Base-by-base conservation (phyloP, 1,140 invertebrate genomes). In the Amyelois transitella region DNA sequence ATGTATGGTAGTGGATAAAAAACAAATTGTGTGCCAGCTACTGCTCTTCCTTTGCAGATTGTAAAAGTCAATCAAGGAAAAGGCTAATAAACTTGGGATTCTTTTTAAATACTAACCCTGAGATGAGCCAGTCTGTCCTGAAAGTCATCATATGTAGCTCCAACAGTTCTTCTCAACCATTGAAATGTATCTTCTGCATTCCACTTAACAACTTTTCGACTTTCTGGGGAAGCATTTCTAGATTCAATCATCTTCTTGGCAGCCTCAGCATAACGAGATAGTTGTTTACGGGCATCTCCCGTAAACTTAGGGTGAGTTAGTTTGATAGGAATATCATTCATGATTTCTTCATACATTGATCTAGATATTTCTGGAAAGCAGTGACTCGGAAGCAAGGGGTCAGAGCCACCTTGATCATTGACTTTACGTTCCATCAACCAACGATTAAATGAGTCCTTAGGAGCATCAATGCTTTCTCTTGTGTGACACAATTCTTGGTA, bases 281-380 rank as follows among this genome's bases (percentile, higher is more conserved):
- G 86, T 77, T 99, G 97, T 83, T 98, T 98, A n/a, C 97, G 90
- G 0, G 97, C 97, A 89, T 99, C 97, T 4, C 95, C 96, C 6
- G 96, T 97, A 77, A 96, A 98, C 83, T 98, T 98, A 7, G 97
- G 97, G 80, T 96, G 94, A 5, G 96, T 92, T 43, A 99, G 91
- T 89, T 98, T 98, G 22, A 99, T 96, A 0, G 98, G 98, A 70
- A 99, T 98, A 82, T 99, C 97, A 84, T 98, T 97, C 96, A 99
- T 98, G 21, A 99, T 98, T 90, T 99, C 98, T 53, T 96, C 93
- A 83, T 97, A 98, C 97, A 99, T 98, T 3, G 96, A 96, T 77
- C 94, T 92, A 1, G 97, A 98, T 60, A 99, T 94, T 87, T 98
- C 97, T 6, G 96, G 95, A 64, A 94, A 93, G 89, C 97, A 99